Evolutionary conservation across 2,113 vertebrate genomes (phyloP).

Genomic region (Ceyx margarethae): DNA sequence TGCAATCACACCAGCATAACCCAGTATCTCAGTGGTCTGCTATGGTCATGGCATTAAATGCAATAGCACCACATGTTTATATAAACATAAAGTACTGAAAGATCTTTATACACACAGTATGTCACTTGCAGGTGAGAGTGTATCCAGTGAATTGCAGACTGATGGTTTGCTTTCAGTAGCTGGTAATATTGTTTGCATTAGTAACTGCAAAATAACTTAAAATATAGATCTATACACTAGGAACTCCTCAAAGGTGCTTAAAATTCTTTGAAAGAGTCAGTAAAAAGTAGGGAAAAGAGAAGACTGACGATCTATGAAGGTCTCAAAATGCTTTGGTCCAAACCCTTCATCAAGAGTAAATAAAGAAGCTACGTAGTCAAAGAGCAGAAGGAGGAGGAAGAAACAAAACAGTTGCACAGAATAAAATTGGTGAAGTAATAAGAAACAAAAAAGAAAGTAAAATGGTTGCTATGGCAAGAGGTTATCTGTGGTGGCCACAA

Average conservation of each 20-base stretch:
- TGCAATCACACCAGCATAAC: neutral
- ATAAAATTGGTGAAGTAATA: neutral
- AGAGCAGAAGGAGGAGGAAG: neutral
- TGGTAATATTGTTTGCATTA: neutral
- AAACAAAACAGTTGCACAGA: neutral
- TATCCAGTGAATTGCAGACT: neutral
- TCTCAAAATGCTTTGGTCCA: neutral
- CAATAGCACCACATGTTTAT: neutral
- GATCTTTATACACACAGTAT: neutral
- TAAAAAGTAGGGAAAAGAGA: neutral
- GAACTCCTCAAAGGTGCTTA: neutral
- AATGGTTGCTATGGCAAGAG: neutral
- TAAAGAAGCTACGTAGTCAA: neutral
- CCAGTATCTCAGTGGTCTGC: neutral
- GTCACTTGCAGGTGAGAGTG: neutral
- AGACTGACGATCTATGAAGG: neutral
- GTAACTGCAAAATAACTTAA: neutral
- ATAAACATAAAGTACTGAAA: neutral
- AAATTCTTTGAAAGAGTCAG: neutral
- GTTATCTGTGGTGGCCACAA: conserved; percentile 14
- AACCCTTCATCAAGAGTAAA: neutral
- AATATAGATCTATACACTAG: neutral
- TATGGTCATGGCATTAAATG: neutral
- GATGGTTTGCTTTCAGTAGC: neutral
- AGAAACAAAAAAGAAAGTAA: neutral